Evolutionary conservation across 1,140 invertebrate genomes (phyloP).

Genomic region (Drosophila ogumai): DNA sequence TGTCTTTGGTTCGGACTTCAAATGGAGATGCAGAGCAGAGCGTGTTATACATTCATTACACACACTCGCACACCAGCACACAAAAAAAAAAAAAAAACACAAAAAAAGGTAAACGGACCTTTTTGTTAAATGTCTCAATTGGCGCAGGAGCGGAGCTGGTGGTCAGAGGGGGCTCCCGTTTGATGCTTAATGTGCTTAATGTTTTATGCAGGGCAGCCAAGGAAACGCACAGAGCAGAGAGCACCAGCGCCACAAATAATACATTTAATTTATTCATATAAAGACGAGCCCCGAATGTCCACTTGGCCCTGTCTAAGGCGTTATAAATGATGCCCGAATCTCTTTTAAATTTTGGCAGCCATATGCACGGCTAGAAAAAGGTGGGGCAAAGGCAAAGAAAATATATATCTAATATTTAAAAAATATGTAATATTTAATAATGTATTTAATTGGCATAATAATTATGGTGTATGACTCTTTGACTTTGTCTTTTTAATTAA

Average conservation of each 20-base stretch:
- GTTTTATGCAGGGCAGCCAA: conserved; percentile 58
- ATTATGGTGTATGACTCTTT: too few relatives aligned
- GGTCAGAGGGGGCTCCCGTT: conserved; percentile 13
- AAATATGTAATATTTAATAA: too few relatives aligned
- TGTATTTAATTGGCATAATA: too few relatives aligned
- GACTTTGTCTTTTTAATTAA: too few relatives aligned
- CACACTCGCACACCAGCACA: conserved; percentile 10
- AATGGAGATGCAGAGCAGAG: conserved; percentile 22
- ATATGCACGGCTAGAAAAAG: background rate
- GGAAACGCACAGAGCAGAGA: background rate
- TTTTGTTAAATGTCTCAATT: conserved; percentile 78
- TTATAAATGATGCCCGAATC: conserved; percentile 23
- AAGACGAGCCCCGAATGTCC: conserved; percentile 35
- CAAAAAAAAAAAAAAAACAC: background rate
- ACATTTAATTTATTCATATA: conserved; percentile 68
- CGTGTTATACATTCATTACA: conserved; percentile 53
- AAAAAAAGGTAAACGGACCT: conserved; percentile 64
- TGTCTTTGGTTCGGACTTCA: conserved; percentile 6
- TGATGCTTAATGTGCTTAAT: conserved; percentile 64
- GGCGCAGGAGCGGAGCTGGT: conserved; percentile 12
- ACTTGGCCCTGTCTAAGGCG: conserved; percentile 13
- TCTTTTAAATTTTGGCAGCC: background rate
- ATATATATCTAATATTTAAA: too few relatives aligned
- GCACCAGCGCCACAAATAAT: conserved; percentile 49
- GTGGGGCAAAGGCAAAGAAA: background rate